These are phyloP conservation scores for Mesoligia furuncula DNA, from an alignment of 2,888 invertebrate genomes.

Conservation along the genomic window DNA sequence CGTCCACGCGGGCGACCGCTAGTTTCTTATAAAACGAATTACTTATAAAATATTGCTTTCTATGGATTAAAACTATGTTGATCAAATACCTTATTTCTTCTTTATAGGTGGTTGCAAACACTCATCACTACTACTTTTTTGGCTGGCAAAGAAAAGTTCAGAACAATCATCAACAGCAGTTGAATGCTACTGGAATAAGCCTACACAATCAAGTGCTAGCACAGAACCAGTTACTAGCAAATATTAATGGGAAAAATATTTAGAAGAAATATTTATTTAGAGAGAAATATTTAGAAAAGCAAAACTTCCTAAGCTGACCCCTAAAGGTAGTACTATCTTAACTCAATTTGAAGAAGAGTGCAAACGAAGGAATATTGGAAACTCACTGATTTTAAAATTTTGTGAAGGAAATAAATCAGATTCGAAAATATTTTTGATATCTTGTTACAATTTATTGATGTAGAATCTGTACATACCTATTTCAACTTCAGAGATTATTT, in stretches of 20 bases:
- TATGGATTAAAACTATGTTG: conserved; percentile 3
- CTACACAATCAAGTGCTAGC: no score
- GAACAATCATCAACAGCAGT: no score
- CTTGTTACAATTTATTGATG: neutral
- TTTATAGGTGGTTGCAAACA: conserved; percentile 17
- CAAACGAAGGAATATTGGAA: neutral
- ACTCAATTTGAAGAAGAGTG: conserved; percentile 3
- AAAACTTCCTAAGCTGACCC: neutral
- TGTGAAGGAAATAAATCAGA: neutral
- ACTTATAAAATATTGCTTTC: conserved; percentile 3
- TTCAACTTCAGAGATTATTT: conserved; percentile 8
- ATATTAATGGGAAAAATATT: no score
- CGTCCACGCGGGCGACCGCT: no score
- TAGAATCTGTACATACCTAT: neutral
- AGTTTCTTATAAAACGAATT: neutral
- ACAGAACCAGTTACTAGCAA: no score
- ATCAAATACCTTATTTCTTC: neutral
- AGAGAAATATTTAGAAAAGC: no score
- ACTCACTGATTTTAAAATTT: conserved; percentile 5
- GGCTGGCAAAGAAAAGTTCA: no score
- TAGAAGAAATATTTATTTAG: no score
- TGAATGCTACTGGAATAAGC: no score
- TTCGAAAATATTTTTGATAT: conserved; percentile 6
- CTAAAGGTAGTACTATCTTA: conserved; percentile 3
- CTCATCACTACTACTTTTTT: neutral